Percentiles rank a stretch among this genome's conserved stretches.
Conservation (phyloP, 2,888 invertebrate species). For the Eubasilissa splendida region DNA sequence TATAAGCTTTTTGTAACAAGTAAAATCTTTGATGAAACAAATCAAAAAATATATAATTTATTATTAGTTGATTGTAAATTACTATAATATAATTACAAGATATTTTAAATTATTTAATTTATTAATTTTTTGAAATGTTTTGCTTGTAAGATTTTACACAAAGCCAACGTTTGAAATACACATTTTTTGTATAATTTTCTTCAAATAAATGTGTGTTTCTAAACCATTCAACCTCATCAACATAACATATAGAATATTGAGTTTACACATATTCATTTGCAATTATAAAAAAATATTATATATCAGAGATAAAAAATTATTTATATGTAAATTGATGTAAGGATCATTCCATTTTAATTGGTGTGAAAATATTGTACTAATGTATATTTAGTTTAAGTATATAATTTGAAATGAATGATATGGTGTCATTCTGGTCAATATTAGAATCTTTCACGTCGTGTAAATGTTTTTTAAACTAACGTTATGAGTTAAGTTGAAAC, state of each 20-base stretch:
- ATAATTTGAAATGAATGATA: not conserved
- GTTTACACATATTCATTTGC: not conserved
- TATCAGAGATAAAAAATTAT: not conserved
- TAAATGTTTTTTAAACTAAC: conserved; percentile 17
- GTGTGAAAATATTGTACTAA: conserved; percentile 1
- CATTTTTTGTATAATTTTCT: conserved; percentile 10
- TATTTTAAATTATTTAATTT: not conserved
- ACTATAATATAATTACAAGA: not conserved
- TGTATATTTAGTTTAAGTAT: conserved; percentile 9
- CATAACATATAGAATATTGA: not conserved
- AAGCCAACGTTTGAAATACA: not conserved
- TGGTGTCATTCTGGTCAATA: not conserved
- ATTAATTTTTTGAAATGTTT: conserved; percentile 6
- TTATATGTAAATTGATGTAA: conserved; percentile 10
- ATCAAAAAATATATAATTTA: not conserved
- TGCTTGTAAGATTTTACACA: not conserved
- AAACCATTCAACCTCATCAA: conserved; percentile 1
- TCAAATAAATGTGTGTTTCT: conserved; percentile 5
- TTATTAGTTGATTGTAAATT: not conserved
- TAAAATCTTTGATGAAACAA: not conserved
- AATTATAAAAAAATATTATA: too few species aligned
- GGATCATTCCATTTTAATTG: conserved; percentile 28
- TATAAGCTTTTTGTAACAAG: conserved; percentile 1
- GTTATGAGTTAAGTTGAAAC: not conserved
- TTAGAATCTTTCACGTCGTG: not conserved